These are phyloP conservation scores for Diploptera punctata DNA, from an alignment of 2,888 invertebrate species.

Conservation along the genomic window DNA sequence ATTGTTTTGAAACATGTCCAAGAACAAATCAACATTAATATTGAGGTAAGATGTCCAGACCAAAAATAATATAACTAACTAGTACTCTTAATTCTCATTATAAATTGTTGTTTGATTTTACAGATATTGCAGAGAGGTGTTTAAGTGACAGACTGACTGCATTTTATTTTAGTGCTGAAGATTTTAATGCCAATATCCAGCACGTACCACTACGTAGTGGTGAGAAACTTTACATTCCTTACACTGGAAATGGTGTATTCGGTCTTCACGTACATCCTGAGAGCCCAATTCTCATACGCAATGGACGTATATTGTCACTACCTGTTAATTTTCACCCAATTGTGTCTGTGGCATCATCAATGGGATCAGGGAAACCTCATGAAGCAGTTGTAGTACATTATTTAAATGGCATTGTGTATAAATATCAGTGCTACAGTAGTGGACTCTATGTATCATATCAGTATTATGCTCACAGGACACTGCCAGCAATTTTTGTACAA, in stretches of 20 bases:
- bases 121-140: constrained; percentile 65
- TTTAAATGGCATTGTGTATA: constrained; percentile 53
- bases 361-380: constrained; percentile 56
- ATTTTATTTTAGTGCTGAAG: constrained; percentile 65
- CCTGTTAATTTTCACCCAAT: constrained; percentile 73
- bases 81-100: too few species aligned
- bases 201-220: constrained; percentile 62
- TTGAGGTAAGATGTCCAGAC: too few species aligned
- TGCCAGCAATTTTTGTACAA: constrained; percentile 81
- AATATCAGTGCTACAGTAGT: constrained; percentile 71
- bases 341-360: constrained; percentile 52
- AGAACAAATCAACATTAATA: too few species aligned
- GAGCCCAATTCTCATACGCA: constrained; percentile 70
- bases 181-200: constrained; percentile 72
- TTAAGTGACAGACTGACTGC: constrained; percentile 69
- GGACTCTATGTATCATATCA: constrained; percentile 68
- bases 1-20: too few species aligned
- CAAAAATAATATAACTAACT: too few species aligned
- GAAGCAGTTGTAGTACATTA: constrained; percentile 73
- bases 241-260: constrained; percentile 77
- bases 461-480: constrained; percentile 80
- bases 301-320: constrained; percentile 68
- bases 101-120: constrained; percentile 33
- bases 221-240: constrained; percentile 71
- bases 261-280: constrained; percentile 69